These are phyloP conservation scores for Mustela erminea DNA, from an alignment of 2,797 vertebrate genomes.

Conservation along the genomic window DNA sequence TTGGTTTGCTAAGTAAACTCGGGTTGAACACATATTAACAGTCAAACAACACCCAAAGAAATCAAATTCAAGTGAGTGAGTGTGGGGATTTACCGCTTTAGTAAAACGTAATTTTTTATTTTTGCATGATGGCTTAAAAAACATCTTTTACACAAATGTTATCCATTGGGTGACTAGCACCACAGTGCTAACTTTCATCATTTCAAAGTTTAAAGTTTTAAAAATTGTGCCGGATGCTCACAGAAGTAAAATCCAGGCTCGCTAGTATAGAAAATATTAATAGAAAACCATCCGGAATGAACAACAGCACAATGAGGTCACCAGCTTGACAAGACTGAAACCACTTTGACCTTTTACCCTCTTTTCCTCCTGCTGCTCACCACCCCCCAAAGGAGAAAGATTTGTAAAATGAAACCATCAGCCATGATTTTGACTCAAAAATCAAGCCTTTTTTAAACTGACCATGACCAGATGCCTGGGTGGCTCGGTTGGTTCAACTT, in stretches of 20 bases:
- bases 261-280: neutral
- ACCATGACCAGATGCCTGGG: neutral
- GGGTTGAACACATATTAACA: neutral
- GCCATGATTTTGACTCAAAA: neutral
- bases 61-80: slow-evolving; percentile 12
- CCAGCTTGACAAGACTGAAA: neutral
- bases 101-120: neutral
- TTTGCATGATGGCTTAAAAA: neutral
- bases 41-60: slow-evolving; percentile 22
- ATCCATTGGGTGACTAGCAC: neutral
- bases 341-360: neutral
- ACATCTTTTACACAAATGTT: neutral
- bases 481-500: too few relatives aligned
- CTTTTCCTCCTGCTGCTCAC: neutral
- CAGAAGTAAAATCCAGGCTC: slow-evolving; percentile 24
- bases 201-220: neutral
- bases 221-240: neutral
- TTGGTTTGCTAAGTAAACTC: slow-evolving; percentile 42
- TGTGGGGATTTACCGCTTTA: neutral
- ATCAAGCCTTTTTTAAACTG: slow-evolving; percentile 30
- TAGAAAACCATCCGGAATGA: slow-evolving; percentile 3
- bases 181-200: neutral
- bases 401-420: neutral
- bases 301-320: neutral
- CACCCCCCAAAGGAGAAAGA: neutral